Evolutionary conservation across 2,888 invertebrate species (phyloP).

Genomic region (Hipparchia semele): DNA sequence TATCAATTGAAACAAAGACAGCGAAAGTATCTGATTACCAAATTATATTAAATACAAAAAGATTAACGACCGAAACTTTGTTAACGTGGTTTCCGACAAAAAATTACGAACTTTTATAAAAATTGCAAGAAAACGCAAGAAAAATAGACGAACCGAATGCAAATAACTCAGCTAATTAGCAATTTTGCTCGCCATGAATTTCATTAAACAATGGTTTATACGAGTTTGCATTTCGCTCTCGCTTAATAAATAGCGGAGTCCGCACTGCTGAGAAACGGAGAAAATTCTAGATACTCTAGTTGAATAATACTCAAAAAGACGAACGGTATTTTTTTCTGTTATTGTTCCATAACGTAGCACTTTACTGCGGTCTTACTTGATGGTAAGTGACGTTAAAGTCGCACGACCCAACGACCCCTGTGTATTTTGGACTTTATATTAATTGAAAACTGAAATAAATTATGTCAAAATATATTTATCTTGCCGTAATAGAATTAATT

Average conservation of each 20-base stretch:
- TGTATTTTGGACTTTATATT: neutral
- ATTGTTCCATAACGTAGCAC: too few relatives aligned
- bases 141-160: conserved; percentile 19
- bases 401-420: neutral
- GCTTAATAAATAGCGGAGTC: conserved; percentile 1
- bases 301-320: neutral
- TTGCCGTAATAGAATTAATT: too few relatives aligned
- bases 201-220: conserved; percentile 25
- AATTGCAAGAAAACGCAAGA: conserved; percentile 7
- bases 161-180: conserved; percentile 33
- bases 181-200: conserved; percentile 32
- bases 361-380: too few relatives aligned
- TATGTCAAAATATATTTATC: neutral
- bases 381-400: too few relatives aligned
- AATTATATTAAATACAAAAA: neutral
- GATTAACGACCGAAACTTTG: neutral
- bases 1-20: too few relatives aligned
- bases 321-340: neutral
- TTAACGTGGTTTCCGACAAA: neutral
- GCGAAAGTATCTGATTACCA: too few relatives aligned
- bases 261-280: neutral
- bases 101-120: conserved; percentile 10
- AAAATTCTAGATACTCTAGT: neutral
- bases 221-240: conserved; percentile 18
- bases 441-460: neutral